Base-by-base conservation (phyloP, 2,888 invertebrate genomes). In the Heliconius charithonia region DNA sequence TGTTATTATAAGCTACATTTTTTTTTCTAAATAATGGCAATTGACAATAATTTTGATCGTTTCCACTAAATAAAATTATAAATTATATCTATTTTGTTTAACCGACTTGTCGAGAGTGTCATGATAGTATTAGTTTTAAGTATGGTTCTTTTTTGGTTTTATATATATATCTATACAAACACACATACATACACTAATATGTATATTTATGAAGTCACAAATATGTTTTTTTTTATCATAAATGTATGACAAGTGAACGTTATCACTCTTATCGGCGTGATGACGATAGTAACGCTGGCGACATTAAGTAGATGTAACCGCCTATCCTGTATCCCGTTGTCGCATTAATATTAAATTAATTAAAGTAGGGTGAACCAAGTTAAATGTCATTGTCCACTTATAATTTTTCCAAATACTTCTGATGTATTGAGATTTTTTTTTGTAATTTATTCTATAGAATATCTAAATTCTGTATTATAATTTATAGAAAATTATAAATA, bases 71-170 rank as follows among this genome's bases (percentile, higher is more conserved):
- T 45, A 45, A 63, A 16, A 76, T 45, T n/a, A 32, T 63, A 72
- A 72, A 59, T 76, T 76, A 63, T 76, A 71, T 63, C 71, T 32
- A 76, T 71, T 76, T 76, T 71, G 29, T 70, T 25, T 22, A 13
- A 63, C 22, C 41, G 13, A 45, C 71, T 56, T 77, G 76, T 77
- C 65, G 56, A 72, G 66, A 65, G 56, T 62, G 72, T 72, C 72
- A 72, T 71, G 65, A 32, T 72, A 56, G 32, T 72, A 56, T 59
- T 51, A 56, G 32, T 56, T 77, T 65, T 77, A 71, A 77, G 71
- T 62, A 63, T 63, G 70, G 29, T 70, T 4, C 29, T 41, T 63
- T 63, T 37, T 37, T 27, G 63, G n/a, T 72, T 29, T 32, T 69
- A 41, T 69, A 25, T 45, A 22, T 27, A 45, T 27, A 22, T 67